phyloP scores from a whole-genome alignment of 2,797 vertebrate genomes.

The Alcedo atthis region DNA sequence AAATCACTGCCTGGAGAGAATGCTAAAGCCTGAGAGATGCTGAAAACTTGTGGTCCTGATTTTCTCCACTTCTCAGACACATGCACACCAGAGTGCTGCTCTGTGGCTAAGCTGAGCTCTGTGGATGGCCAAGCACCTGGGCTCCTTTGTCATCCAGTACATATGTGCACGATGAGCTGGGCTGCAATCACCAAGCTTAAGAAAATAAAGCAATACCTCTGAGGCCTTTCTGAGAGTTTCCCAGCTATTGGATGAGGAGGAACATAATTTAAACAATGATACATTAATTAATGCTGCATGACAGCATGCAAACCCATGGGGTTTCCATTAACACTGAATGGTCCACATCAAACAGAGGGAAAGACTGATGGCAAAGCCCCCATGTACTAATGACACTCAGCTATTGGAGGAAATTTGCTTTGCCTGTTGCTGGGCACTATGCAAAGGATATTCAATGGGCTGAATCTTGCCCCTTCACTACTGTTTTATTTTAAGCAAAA shows the following conservation, averaged over 20 bases:
- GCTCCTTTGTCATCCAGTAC: background rate
- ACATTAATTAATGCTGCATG: constrained; percentile 16
- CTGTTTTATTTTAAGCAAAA: constrained; percentile 21
- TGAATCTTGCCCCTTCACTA: background rate
- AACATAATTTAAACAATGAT: background rate
- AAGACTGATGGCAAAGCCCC: background rate
- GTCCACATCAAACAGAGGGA: background rate
- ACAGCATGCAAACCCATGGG: background rate
- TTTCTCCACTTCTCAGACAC: background rate
- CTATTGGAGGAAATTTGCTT: background rate
- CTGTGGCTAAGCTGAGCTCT: background rate
- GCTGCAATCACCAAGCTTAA: background rate
- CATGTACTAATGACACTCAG: background rate
- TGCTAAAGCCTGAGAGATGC: background rate
- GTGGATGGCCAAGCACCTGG: background rate
- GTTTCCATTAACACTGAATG: constrained; percentile 5
- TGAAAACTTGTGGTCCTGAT: background rate
- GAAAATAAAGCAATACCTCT: background rate
- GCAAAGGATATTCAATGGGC: background rate
- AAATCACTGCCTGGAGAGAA: constrained; percentile 13
- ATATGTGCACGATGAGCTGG: background rate
- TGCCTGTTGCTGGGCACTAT: background rate
- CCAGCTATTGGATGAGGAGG: background rate
- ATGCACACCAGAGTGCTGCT: background rate
- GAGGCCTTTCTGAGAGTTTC: background rate